These are phyloP conservation scores for Luperina testacea DNA, from an alignment of 2,888 invertebrate genomes.

Conservation along the genomic window DNA sequence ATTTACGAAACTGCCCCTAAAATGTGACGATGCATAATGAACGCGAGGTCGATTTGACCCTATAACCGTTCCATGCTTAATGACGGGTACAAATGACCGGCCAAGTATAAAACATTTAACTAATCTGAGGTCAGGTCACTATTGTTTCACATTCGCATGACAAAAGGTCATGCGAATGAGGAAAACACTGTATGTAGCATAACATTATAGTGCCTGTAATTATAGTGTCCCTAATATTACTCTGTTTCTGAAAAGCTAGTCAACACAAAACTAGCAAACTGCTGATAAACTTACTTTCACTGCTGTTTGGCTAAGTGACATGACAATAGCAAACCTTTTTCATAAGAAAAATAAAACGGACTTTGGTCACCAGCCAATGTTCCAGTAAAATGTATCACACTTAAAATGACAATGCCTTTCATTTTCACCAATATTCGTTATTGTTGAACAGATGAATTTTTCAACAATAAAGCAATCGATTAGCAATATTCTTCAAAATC, in stretches of 20 bases:
- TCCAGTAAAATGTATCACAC: too few species aligned
- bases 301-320: too few species aligned
- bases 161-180: slow-evolving; percentile 61
- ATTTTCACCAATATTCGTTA: neutral
- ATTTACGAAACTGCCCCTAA: slow-evolving; percentile 59
- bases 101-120: slow-evolving; percentile 85
- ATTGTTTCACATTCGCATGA: slow-evolving; percentile 62
- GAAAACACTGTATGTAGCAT: neutral
- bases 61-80: slow-evolving; percentile 85
- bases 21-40: slow-evolving; percentile 63
- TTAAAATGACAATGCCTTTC: neutral
- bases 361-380: too few species aligned
- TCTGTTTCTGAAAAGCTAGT: too few species aligned
- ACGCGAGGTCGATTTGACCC: slow-evolving; percentile 67
- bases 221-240: too few species aligned
- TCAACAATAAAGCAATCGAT: neutral
- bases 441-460: neutral
- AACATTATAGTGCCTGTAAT: neutral
- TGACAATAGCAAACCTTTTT: too few species aligned
- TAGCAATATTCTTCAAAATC: neutral
- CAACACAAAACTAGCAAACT: too few species aligned
- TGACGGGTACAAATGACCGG: slow-evolving; percentile 81
- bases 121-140: slow-evolving; percentile 79
- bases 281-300: too few species aligned
- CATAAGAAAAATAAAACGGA: too few species aligned